phyloP scores from a whole-genome alignment of 30 jellyfish, hydroid and myxozoan genomes.

The Aurelia sp. region DNA sequence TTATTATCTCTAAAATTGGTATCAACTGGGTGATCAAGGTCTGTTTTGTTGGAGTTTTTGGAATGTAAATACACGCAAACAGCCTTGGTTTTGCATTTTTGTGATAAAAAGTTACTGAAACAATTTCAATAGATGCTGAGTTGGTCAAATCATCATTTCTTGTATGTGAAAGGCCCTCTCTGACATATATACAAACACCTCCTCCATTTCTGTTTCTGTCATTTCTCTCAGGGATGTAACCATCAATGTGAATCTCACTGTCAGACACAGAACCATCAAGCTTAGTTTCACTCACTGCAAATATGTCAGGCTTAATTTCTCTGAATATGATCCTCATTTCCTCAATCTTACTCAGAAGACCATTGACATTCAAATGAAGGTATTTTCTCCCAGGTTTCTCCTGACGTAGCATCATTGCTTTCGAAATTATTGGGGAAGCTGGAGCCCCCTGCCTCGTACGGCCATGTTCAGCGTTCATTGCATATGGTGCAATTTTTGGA shows the following conservation, averaged over 20 bases:
- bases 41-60: slow-evolving; percentile 39
- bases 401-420: no score
- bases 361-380: slow-evolving; percentile 1
- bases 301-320: slow-evolving; percentile 23
- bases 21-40: slow-evolving; percentile 54
- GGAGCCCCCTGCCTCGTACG: no score
- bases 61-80: slow-evolving; percentile 47
- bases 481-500: no score
- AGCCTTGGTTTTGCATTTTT: slow-evolving; percentile 42
- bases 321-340: neutral
- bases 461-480: no score
- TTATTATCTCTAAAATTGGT: slow-evolving; percentile 23
- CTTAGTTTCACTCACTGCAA: slow-evolving; percentile 7
- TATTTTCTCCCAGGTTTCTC: slow-evolving; percentile 5
- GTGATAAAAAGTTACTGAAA: slow-evolving; percentile 44
- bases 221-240: slow-evolving; percentile 55
- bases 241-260: slow-evolving; percentile 52
- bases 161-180: slow-evolving; percentile 52
- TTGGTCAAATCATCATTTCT: slow-evolving; percentile 28
- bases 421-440: no score
- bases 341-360: slow-evolving; percentile 5
- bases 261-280: slow-evolving; percentile 45
- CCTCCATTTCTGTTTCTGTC: slow-evolving; percentile 44
- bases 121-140: slow-evolving; percentile 53
- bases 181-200: slow-evolving; percentile 45